These are phyloP conservation scores for Drosophila persimilis DNA, from an alignment of 1,140 invertebrate genomes.

Conservation along the genomic window DNA sequence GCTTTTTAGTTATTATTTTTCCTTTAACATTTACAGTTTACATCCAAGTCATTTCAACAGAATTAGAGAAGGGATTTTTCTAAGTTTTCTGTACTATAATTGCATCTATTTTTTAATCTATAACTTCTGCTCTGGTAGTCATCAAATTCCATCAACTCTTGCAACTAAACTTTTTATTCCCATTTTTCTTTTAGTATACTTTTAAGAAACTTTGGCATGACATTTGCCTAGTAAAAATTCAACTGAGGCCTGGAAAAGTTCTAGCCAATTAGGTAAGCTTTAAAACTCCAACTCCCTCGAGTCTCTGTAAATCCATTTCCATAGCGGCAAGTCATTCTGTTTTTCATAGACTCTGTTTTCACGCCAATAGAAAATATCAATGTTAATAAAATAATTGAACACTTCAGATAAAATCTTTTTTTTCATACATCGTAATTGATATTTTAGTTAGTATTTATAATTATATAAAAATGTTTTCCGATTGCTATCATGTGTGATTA, in stretches of 20 bases:
- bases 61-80: no score
- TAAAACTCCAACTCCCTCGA: background rate
- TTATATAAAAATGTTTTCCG: background rate
- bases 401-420: background rate
- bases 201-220: conserved; percentile 8
- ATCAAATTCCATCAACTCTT: no score
- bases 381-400: conserved; percentile 5
- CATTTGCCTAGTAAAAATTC: conserved; percentile 1
- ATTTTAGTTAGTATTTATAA: background rate
- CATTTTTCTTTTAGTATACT: background rate
- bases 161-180: background rate
- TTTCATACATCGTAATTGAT: conserved; percentile 2
- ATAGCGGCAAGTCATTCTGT: conserved; percentile 1
- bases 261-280: conserved; percentile 17
- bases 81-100: no score
- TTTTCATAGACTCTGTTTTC: background rate
- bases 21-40: background rate
- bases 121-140: no score
- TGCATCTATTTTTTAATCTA: no score
- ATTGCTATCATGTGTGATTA: conserved; percentile 7
- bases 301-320: background rate
- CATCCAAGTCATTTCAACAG: no score
- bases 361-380: no score
- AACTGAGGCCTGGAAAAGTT: conserved; percentile 14
- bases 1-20: no score